Evolutionary conservation across 1,140 invertebrate species (phyloP).

Genomic region (Drosophila kanapiae): DNA sequence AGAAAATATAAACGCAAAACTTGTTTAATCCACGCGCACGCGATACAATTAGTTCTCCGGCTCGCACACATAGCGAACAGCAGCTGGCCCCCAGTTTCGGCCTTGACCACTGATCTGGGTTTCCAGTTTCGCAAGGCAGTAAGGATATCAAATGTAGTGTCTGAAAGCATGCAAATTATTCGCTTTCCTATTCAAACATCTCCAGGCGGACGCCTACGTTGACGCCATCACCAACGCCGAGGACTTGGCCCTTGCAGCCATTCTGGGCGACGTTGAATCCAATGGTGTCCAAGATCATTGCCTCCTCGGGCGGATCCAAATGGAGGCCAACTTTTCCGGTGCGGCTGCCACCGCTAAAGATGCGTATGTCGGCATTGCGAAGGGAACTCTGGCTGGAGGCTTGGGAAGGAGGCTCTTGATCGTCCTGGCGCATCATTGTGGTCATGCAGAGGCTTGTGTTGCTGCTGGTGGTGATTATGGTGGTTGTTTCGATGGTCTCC

Average conservation of each 20-base stretch:
- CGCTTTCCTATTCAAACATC: constrained; percentile 51
- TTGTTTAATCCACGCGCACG: constrained; percentile 59
- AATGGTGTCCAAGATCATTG: neutral
- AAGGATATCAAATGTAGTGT: constrained; percentile 19
- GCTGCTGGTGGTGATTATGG: constrained; percentile 59
- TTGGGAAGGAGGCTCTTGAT: constrained; percentile 8
- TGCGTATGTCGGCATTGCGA: constrained; percentile 24
- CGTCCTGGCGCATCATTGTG: constrained; percentile 43
- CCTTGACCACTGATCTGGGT: constrained; percentile 15
- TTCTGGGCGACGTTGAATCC: constrained; percentile 5
- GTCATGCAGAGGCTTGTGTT: constrained; percentile 62
- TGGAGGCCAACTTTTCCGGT: constrained; percentile 23
- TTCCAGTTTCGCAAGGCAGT: constrained; percentile 10
- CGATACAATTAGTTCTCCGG: constrained; percentile 32
- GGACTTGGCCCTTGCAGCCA: constrained; percentile 17
- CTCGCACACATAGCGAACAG: constrained; percentile 7
- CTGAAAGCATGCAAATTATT: neutral
- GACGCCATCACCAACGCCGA: constrained; percentile 62
- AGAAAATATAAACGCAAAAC: constrained; percentile 67
- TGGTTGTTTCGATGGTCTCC: constrained; percentile 65
- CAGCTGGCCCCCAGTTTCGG: constrained; percentile 27
- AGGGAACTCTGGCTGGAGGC: neutral
- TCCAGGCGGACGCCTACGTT: constrained; percentile 36
- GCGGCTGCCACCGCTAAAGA: constrained; percentile 13
- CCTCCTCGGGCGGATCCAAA: neutral